Percentiles rank a stretch among this genome's conserved stretches.
These are phyloP conservation scores for Oeneis ivallda DNA, from an alignment of 2,888 invertebrate genomes.

Conservation along the genomic window DNA sequence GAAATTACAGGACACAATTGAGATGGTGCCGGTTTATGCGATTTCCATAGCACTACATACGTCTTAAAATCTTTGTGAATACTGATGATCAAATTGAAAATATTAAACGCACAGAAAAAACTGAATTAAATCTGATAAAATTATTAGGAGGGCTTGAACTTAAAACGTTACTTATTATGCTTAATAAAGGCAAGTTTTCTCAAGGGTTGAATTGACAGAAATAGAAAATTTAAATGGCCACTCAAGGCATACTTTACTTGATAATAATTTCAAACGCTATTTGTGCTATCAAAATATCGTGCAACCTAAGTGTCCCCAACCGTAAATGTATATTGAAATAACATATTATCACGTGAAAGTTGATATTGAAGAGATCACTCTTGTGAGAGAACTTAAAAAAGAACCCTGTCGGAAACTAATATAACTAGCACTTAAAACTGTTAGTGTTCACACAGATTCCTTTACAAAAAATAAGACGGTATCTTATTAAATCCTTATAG, in stretches of 20 bases:
- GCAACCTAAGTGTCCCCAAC: no score
- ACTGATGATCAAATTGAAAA: not conserved
- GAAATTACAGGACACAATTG: constrained; percentile 42
- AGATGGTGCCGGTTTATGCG: not conserved
- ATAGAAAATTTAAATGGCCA: no score
- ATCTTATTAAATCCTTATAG: not conserved
- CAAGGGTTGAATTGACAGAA: no score
- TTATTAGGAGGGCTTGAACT: no score
- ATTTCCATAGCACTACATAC: not conserved
- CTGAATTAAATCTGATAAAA: not conserved
- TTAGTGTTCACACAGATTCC: not conserved
- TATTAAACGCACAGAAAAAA: not conserved
- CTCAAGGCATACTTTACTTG: no score
- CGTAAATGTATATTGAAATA: no score
- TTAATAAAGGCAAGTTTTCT: no score
- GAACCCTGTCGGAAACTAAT: not conserved
- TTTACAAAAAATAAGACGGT: not conserved
- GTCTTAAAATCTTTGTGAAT: not conserved
- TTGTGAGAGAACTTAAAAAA: not conserved
- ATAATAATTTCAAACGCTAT: no score
- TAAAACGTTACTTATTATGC: no score
- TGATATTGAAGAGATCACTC: no score
- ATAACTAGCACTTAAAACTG: not conserved
- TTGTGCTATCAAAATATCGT: no score
- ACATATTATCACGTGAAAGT: no score